Evolutionary conservation across 2,797 vertebrate genomes (phyloP).

Genomic region (Ptychadena robeensis): DNA sequence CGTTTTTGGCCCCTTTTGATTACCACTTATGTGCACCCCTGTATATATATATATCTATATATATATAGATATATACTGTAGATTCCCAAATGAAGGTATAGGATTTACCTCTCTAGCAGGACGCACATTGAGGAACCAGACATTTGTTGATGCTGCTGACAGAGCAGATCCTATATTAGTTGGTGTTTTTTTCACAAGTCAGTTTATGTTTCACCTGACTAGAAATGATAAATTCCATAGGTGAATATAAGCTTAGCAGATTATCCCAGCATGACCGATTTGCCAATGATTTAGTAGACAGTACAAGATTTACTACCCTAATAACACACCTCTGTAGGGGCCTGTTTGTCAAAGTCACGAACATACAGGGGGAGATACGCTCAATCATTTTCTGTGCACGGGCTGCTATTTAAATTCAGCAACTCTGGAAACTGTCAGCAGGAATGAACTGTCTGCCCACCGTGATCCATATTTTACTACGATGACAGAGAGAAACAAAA

Average conservation of each 20-base stretch:
- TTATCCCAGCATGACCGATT: slow-evolving; percentile 5
- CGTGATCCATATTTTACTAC: neutral
- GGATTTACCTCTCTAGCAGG: no score
- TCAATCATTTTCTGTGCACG: neutral
- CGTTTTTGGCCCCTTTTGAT: no score
- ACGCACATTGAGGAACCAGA: no score
- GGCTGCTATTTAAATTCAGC: neutral
- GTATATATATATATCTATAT: no score
- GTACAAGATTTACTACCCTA: neutral
- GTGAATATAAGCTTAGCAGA: neutral
- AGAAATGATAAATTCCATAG: neutral
- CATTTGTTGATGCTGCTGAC: neutral
- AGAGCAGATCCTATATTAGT: neutral
- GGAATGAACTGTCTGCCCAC: slow-evolving; percentile 5
- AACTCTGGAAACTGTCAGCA: neutral
- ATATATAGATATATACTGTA: no score
- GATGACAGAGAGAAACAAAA: neutral
- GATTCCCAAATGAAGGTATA: no score
- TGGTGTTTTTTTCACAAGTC: neutral
- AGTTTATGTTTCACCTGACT: neutral
- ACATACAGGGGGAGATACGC: neutral
- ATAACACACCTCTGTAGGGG: slow-evolving; percentile 10
- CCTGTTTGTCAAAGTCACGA: neutral
- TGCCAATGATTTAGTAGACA: slow-evolving; percentile 2
- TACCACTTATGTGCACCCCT: no score